phyloP scores from a whole-genome alignment of 1,140 invertebrate species.

The Drosophila punjabiensis region DNA sequence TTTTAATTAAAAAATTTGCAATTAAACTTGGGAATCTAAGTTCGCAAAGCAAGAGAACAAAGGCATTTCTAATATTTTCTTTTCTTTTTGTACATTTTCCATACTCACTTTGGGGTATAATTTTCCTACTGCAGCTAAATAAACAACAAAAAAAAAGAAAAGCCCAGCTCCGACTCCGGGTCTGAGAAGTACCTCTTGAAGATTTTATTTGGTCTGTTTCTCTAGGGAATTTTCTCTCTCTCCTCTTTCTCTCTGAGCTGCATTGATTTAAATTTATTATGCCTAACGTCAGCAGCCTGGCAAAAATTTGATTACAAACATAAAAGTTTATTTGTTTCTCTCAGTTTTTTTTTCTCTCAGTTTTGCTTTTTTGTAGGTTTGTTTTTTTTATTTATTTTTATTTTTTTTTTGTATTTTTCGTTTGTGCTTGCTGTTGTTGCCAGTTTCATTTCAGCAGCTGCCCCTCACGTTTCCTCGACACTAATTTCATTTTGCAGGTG shows the following conservation, averaged over 20 bases:
- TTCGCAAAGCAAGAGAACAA: neutral
- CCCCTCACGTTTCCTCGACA: conserved; percentile 46
- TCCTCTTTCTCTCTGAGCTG: conserved; percentile 5
- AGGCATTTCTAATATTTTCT: neutral
- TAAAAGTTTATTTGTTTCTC: conserved; percentile 80
- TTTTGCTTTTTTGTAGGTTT: conserved; percentile 8
- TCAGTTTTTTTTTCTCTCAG: conserved; percentile 12
- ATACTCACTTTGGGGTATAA: too few relatives aligned
- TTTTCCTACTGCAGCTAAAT: too few relatives aligned
- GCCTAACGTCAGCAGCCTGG: conserved; percentile 56
- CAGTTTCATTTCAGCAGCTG: conserved; percentile 33
- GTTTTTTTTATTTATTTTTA: conserved; percentile 20
- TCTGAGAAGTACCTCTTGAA: neutral
- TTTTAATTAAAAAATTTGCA: too few relatives aligned
- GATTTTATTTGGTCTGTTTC: conserved; percentile 5
- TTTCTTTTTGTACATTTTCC: neutral
- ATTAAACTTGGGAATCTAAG: too few relatives aligned
- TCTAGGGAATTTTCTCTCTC: conserved; percentile 3
- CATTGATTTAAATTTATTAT: conserved; percentile 82
- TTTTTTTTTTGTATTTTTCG: conserved; percentile 19
- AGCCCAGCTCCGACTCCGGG: neutral
- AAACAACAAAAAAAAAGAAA: too few relatives aligned
- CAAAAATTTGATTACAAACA: conserved; percentile 77
- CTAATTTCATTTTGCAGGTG: conserved; percentile 72
- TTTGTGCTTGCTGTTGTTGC: conserved; percentile 42